phyloP scores from a whole-genome alignment of 1,140 invertebrate genomes.

The Caenorhabditis latens region DNA sequence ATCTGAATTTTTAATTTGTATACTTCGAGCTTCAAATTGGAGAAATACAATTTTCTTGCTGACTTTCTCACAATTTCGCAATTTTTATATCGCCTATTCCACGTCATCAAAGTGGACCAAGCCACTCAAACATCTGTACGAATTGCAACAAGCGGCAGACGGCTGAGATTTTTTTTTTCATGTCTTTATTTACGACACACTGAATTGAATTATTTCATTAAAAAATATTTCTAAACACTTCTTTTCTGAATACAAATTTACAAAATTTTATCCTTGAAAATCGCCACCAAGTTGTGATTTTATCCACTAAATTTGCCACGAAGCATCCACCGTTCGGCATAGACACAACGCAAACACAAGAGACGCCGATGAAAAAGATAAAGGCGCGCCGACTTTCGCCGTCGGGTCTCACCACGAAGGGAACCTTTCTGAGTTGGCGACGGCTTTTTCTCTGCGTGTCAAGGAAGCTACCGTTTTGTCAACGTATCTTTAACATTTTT shows the following conservation, averaged over 20 bases:
- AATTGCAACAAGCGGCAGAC: too few species aligned
- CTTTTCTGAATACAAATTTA: neutral
- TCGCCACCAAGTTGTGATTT: neutral
- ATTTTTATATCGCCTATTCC: too few species aligned
- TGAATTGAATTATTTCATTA: too few species aligned
- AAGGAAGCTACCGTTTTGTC: neutral
- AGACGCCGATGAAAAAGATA: constrained; percentile 27
- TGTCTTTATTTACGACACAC: too few species aligned
- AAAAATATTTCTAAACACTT: neutral
- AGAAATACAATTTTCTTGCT: too few species aligned
- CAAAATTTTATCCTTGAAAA: neutral
- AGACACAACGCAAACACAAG: neutral
- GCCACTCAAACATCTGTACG: too few species aligned
- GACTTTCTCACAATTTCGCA: too few species aligned
- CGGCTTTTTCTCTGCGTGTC: neutral
- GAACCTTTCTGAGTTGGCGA: constrained; percentile 40
- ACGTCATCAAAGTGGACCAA: too few species aligned
- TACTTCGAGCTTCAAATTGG: too few species aligned
- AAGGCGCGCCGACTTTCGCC: neutral
- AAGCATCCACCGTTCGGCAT: neutral
- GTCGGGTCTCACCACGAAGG: neutral
- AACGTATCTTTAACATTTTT: constrained; percentile 15
- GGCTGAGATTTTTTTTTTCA: too few species aligned
- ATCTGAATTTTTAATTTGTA: too few species aligned
- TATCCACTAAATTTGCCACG: constrained; percentile 41